Base-by-base conservation (phyloP, 2,888 invertebrate species). In the Alsophila aescularia region DNA sequence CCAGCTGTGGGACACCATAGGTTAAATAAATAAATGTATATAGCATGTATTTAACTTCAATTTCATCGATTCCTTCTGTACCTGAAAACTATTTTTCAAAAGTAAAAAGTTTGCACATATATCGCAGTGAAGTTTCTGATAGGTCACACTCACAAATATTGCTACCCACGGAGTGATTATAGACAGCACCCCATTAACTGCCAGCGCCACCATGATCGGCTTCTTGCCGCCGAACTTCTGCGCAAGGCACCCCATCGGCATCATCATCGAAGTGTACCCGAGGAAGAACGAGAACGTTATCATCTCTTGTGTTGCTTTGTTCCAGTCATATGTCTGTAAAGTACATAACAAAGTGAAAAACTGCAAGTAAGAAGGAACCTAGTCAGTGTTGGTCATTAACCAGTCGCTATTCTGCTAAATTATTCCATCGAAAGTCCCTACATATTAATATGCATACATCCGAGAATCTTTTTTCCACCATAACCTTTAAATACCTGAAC, bases 201-300 rank as follows among this genome's bases (percentile, higher is more conserved):
- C 67, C 27, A 93, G 69, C 0, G 92, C 91, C 0, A 83, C 52
- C 54, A 87, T 70, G 8, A 92, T 81, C 0, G 95, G 84, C 36
- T 83, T 80, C 65, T 94, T 94, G 0, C 94, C 94, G 0, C 95
- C 95, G 72, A 92, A 92, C 29, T 83, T 86, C 66, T 93, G 94
- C 0, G 94, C 93, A 10, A 95, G 65, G 18, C 93, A 72, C 0
- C 94, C 94, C 66, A 93, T 92, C 0, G 93, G 92, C 1, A 93
- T 52, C 75, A 91, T 92, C 70, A 92, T 91, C 0, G 81, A 71
- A 0, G 92, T 89, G 60, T 93, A 93, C 0, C 93, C 93, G 68
- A 90, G 87, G 70, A 93, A 93, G 66, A 93, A 93, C 0, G 93
- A 83, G 58, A 90, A 92, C 16, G 90, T 70, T 24, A 85, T 81